Conservation (phyloP, 2,888 invertebrate species). For the Allacma fusca region DNA sequence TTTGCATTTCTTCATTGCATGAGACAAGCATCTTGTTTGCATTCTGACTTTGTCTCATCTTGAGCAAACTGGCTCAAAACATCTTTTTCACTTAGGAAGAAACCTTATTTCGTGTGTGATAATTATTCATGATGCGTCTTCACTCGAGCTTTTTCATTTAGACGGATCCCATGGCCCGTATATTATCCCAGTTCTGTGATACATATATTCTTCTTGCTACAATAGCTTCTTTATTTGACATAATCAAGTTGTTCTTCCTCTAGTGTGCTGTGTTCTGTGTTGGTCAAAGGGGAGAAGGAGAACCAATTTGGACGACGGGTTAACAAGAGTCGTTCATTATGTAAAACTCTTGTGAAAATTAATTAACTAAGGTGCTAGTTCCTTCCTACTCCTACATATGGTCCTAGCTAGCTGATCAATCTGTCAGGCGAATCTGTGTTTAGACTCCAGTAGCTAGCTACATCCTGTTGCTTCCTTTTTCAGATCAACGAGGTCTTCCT, state of each 20-base stretch:
- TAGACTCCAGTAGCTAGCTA: no score
- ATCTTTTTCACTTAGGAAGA: background rate
- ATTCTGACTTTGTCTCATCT: background rate
- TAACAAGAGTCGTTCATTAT: background rate
- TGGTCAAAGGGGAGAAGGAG: conserved; percentile 1
- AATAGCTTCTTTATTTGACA: background rate
- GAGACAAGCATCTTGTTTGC: background rate
- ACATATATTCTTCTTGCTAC: background rate
- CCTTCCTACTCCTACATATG: no score
- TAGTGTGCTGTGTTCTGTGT: background rate
- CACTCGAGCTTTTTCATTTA: background rate
- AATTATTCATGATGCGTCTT: conserved; percentile 34
- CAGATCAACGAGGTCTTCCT: no score
- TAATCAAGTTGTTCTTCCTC: background rate
- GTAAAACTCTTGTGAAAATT: background rate
- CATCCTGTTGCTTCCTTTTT: no score
- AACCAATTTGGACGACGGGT: background rate
- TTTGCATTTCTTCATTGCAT: background rate
- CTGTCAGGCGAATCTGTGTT: no score
- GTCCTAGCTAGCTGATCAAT: no score
- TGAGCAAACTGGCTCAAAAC: background rate
- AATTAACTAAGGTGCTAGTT: background rate
- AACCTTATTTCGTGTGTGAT: background rate
- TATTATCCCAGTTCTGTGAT: background rate
- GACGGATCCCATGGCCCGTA: background rate